phyloP scores from a whole-genome alignment of 2,797 vertebrate species.

The Falco naumanni region DNA sequence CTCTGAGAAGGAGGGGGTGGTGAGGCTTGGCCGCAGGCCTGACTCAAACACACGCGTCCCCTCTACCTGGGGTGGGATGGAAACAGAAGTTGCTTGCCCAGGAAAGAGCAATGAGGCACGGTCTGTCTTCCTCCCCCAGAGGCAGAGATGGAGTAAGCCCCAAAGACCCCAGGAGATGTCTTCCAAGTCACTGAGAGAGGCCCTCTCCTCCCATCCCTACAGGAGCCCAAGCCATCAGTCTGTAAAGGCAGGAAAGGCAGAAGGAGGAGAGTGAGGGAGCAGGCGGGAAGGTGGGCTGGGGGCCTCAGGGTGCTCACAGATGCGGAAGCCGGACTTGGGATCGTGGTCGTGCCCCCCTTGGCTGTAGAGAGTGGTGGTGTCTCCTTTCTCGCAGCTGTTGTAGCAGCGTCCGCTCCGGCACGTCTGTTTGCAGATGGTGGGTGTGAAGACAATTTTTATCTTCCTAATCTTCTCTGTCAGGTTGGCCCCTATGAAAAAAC shows the following conservation, averaged over 20 bases:
- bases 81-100: slow-evolving; percentile 50
- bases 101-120: slow-evolving; percentile 1
- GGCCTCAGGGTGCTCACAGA: slow-evolving; percentile 85
- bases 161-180: not conserved
- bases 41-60: not conserved
- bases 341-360: slow-evolving; percentile 85
- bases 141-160: not conserved
- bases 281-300: not conserved
- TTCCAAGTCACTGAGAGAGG: not conserved
- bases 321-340: slow-evolving; percentile 90
- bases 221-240: not conserved
- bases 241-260: not conserved
- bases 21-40: slow-evolving; percentile 35
- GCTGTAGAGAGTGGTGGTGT: slow-evolving; percentile 93
- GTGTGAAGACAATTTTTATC: slow-evolving; percentile 96
- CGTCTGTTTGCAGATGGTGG: slow-evolving; percentile 90
- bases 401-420: slow-evolving; percentile 86
- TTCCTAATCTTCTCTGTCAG: slow-evolving; percentile 91
- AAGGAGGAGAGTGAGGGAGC: not conserved
- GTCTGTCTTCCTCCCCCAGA: not conserved
- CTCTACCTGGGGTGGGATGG: slow-evolving; percentile 14
- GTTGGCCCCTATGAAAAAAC: slow-evolving; percentile 85
- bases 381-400: slow-evolving; percentile 92
- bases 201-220: not conserved
- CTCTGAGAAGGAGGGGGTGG: slow-evolving; percentile 39